Evolutionary conservation across 2,888 invertebrate species (phyloP).

Genomic region (Drosophila limbata): DNA sequence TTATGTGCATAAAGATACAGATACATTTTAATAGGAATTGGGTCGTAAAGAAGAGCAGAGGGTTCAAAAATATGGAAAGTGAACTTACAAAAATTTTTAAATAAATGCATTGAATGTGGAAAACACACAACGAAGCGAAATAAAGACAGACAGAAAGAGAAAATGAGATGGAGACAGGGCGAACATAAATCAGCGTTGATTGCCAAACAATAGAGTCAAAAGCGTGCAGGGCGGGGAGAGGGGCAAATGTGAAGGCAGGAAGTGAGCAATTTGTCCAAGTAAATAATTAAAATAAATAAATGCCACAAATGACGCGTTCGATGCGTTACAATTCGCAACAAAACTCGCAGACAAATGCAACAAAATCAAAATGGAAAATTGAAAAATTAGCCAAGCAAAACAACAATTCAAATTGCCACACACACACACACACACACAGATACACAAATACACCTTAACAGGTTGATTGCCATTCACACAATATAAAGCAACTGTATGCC

Average conservation of each 20-base stretch:
- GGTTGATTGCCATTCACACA: constrained; percentile 36
- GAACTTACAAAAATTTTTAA: constrained; percentile 15
- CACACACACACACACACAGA: constrained; percentile 14
- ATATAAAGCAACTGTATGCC: constrained; percentile 9
- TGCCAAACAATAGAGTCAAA: constrained; percentile 72
- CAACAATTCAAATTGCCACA: constrained; percentile 48
- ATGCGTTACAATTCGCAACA: constrained; percentile 41
- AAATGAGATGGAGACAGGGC: constrained; percentile 22
- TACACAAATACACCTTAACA: constrained; percentile 20
- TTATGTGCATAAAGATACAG: neutral
- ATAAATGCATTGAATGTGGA: neutral
- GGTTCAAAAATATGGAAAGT: constrained; percentile 14
- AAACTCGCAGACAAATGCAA: constrained; percentile 4
- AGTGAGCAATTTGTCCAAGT: constrained; percentile 79
- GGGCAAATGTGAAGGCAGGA: constrained; percentile 61
- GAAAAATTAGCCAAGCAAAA: constrained; percentile 52
- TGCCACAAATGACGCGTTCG: constrained; percentile 47
- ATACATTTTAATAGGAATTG: constrained; percentile 30
- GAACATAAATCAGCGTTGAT: constrained; percentile 77
- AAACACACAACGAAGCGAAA: constrained; percentile 5
- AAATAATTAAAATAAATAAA: constrained; percentile 77
- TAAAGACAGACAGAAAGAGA: constrained; percentile 10
- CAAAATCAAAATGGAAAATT: constrained; percentile 45
- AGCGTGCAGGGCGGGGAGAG: neutral
- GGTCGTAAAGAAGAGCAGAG: constrained; percentile 38